These are phyloP conservation scores for Rhabdomys pumilio DNA, from an alignment of 2,797 vertebrate genomes.

Conservation along the genomic window DNA sequence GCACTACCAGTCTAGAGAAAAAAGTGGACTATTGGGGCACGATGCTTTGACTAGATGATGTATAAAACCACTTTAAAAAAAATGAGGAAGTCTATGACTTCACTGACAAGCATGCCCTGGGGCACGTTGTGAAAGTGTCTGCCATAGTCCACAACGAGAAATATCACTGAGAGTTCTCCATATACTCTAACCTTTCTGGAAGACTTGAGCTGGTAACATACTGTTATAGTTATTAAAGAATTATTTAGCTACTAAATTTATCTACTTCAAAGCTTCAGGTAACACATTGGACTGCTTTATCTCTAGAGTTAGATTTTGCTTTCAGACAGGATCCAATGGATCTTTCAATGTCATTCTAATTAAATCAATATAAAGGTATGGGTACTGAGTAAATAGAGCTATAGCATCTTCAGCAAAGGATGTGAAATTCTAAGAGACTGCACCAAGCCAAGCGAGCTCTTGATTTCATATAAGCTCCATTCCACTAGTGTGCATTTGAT, in stretches of 20 bases:
- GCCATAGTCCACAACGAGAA: not conserved
- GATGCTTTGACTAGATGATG: no score
- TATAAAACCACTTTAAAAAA: not conserved
- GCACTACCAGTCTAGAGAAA: not conserved
- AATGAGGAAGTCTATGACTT: not conserved
- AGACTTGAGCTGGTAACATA: not conserved
- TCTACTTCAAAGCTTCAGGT: not conserved
- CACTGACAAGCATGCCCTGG: not conserved
- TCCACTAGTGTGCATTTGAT: not conserved
- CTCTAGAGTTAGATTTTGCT: not conserved
- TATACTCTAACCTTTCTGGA: not conserved
- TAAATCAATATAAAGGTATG: not conserved
- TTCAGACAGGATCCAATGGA: not conserved
- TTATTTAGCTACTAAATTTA: not conserved
- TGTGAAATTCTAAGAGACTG: not conserved
- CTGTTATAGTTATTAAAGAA: not conserved
- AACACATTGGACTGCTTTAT: not conserved
- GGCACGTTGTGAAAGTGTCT: accelerated
- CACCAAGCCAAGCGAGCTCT: not conserved
- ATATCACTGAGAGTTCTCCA: not conserved
- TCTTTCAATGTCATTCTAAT: not conserved
- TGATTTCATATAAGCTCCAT: not conserved
- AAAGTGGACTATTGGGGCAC: not conserved
- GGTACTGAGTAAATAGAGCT: accelerated
- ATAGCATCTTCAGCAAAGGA: not conserved